These are phyloP conservation scores for Dorcus parallelipipedus DNA, from an alignment of 2,888 invertebrate species.

Conservation along the genomic window DNA sequence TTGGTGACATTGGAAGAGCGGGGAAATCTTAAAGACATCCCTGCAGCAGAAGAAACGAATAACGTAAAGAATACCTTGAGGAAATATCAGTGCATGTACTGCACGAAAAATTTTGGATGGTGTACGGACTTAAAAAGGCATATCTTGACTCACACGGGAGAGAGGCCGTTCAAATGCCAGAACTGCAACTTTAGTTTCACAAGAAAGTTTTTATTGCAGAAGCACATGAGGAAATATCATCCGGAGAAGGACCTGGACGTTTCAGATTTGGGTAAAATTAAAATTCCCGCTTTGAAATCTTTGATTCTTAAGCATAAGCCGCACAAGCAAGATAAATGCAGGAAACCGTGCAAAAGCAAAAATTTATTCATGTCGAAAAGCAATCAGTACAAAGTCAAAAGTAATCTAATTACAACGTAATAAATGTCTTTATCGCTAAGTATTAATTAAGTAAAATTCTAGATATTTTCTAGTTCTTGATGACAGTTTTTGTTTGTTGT, in stretches of 20 bases:
- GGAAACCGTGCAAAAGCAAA: background rate
- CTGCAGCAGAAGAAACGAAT: background rate
- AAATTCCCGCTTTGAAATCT: slow-evolving; percentile 33
- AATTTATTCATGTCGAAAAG: slow-evolving; percentile 14
- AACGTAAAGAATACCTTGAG: slow-evolving; percentile 22
- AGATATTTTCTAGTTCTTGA: too few relatives aligned
- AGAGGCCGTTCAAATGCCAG: slow-evolving; percentile 45
- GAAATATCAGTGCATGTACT: slow-evolving; percentile 43
- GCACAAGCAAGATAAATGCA: slow-evolving; percentile 28
- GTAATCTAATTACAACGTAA: slow-evolving; percentile 11
- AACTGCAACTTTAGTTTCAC: slow-evolving; percentile 45
- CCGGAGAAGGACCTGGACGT: slow-evolving; percentile 15
- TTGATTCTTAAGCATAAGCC: slow-evolving; percentile 26
- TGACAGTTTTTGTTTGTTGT: too few relatives aligned
- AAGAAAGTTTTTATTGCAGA: slow-evolving; percentile 46
- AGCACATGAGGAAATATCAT: slow-evolving; percentile 43
- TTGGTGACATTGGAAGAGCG: slow-evolving; percentile 36
- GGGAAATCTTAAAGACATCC: background rate
- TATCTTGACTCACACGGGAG: slow-evolving; percentile 47
- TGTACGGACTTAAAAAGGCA: slow-evolving; percentile 48
- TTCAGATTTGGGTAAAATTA: slow-evolving; percentile 15
- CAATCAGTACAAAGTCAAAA: slow-evolving; percentile 12
- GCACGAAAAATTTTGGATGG: slow-evolving; percentile 46
- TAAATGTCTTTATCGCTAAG: too few relatives aligned
- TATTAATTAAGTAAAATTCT: too few relatives aligned